Evolutionary conservation across 2,797 vertebrate species (phyloP).

Genomic region (Hipposideros larvatus): DNA sequence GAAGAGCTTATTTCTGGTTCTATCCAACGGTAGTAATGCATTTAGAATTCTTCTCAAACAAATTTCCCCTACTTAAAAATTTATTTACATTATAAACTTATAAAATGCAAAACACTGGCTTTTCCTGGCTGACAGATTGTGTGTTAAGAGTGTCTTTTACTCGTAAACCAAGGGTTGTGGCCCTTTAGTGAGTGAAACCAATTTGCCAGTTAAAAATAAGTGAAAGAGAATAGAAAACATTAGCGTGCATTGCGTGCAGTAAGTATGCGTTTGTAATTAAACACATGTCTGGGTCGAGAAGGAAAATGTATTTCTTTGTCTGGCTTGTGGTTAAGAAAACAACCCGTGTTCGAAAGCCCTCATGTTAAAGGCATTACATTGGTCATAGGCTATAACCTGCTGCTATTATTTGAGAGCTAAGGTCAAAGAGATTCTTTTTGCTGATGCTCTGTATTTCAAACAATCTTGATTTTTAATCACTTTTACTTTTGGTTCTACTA

Average conservation of each 20-base stretch:
- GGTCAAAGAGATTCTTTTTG: neutral
- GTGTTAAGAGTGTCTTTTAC: neutral
- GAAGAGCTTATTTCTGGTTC: conserved; percentile 17
- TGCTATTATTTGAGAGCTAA: neutral
- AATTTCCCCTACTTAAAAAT: neutral
- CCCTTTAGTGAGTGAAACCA: neutral
- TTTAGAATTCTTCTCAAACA: conserved; percentile 34
- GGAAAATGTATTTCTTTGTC: conserved; percentile 37
- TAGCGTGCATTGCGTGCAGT: neutral
- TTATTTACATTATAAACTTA: neutral
- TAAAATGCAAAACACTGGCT: neutral
- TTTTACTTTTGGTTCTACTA: neutral
- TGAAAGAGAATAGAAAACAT: neutral
- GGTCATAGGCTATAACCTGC: neutral
- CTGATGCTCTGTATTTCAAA: conserved; percentile 1
- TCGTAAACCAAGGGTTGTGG: neutral
- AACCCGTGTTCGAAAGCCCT: neutral
- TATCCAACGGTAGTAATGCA: neutral
- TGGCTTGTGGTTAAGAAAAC: neutral
- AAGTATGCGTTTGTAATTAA: conserved; percentile 23
- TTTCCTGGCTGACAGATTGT: neutral
- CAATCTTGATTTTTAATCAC: neutral
- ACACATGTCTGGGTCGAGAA: neutral
- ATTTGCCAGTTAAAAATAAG: neutral
- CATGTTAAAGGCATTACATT: neutral